Base-by-base conservation (phyloP, 2,888 invertebrate species). In the Trichopria drosophilae region DNA sequence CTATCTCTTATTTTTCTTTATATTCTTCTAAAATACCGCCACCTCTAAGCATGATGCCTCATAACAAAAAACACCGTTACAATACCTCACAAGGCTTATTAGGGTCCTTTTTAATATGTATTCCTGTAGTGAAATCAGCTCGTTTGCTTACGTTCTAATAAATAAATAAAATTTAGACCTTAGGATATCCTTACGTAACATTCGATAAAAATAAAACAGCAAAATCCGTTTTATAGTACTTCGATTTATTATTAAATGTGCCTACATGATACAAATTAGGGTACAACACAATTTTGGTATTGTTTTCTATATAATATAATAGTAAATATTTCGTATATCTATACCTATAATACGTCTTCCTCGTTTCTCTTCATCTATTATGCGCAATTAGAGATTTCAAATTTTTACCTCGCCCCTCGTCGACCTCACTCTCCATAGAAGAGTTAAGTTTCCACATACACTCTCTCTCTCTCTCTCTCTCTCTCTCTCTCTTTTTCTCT, bases 161-260 rank as follows among this genome's bases (percentile, higher is more conserved):
- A n/a, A n/a, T n/a, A n/a, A n/a, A n/a, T n/a, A n/a, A n/a, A n/a
- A n/a, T n/a, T n/a, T n/a, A n/a, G n/a, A n/a, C n/a, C 6, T 10
- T 6, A 34, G 10, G 12, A 10, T 5, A 3, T 16, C 18, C 5
- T 35, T 16, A 3, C 16, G n/a, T 35, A 10, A 2, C 6, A 9
- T n/a, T 13, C 18, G 9, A 35, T 19, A 6, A n/a, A 35, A 16
- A 15, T 6, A 35, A 18, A 18, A 6, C 13, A 7, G 26, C n/a
- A 32, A 26, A 35, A n/a, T 36, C 18, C 9, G 19, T 35, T 35
- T 10, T 42, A 44, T 45, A 44, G 26, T 70, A 67, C 68, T 73
- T 68, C 62, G 60, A 70, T 73, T 73, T 73, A 72, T 73, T 71
- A 70, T 71, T 72, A 68, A 72, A 70, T 63, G 65, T 73, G 67